Percentiles rank a stretch among this genome's conserved stretches.
phyloP scores from a whole-genome alignment of 2,797 vertebrate genomes.

The Poeciliopsis gracilis region DNA sequence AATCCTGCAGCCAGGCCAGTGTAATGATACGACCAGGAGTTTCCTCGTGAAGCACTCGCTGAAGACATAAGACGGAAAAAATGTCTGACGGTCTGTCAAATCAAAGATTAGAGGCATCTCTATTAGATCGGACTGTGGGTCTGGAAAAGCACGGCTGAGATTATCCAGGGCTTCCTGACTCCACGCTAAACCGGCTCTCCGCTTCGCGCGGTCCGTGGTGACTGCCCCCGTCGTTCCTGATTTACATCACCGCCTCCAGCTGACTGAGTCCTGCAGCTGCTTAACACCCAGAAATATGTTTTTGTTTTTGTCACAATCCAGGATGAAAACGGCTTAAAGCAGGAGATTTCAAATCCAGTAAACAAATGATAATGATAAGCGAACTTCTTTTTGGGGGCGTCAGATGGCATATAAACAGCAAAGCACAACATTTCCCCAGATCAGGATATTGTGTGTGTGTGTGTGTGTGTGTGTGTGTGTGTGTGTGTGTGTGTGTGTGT shows the following conservation, averaged over 20 bases:
- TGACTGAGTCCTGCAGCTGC: constrained; percentile 54
- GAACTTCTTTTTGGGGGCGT: not conserved
- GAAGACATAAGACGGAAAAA: constrained; percentile 1
- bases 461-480: no score
- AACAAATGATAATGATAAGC: not conserved
- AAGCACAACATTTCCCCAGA: not conserved
- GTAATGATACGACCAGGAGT: constrained; percentile 22
- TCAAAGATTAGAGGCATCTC: constrained; percentile 26
- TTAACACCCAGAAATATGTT: constrained; percentile 39
- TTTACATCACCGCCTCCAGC: constrained; percentile 63
- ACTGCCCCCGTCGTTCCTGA: constrained; percentile 73
- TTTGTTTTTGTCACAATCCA: constrained; percentile 8
- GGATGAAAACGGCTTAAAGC: constrained; percentile 3
- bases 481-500: not conserved
- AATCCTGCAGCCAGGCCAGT: constrained; percentile 3
- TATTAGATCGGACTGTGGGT: constrained; percentile 31
- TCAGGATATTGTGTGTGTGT: not conserved
- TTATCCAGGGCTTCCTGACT: constrained; percentile 23
- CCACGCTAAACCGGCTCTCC: constrained; percentile 48
- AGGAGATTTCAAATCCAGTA: not conserved
- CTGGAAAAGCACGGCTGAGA: constrained; percentile 36
- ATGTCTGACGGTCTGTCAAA: constrained; percentile 19
- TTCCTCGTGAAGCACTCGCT: constrained; percentile 14
- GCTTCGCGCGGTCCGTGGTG: constrained; percentile 65
- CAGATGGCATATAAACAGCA: not conserved